Conservation (phyloP, 64 coral and sea anemone genomes). For the Platygyra sinensis region DNA sequence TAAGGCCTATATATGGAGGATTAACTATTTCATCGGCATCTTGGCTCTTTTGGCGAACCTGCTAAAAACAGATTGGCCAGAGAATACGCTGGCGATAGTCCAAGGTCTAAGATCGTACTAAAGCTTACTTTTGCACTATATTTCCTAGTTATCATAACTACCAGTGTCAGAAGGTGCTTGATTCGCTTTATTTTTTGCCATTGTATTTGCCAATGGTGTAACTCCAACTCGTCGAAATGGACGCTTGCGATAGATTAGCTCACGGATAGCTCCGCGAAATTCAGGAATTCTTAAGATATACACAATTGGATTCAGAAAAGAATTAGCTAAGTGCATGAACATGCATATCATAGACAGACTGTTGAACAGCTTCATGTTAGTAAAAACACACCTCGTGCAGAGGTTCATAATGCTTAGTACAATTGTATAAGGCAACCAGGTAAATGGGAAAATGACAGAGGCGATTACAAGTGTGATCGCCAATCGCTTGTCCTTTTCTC, state of each 20-base stretch:
- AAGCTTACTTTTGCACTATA: neutral
- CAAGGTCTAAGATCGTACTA: no score
- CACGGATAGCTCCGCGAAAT: neutral
- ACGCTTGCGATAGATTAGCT: neutral
- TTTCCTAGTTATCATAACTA: neutral
- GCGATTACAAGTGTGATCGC: slow-evolving; percentile 1
- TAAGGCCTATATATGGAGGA: no score
- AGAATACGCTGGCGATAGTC: no score
- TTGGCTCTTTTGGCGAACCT: no score
- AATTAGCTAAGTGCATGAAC: neutral
- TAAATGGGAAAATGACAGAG: neutral
- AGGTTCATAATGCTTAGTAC: neutral
- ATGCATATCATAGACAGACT: neutral
- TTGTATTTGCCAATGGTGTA: neutral
- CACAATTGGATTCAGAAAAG: neutral
- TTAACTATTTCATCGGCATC: no score
- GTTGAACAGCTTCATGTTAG: neutral
- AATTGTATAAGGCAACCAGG: neutral
- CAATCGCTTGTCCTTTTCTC: slow-evolving; percentile 1
- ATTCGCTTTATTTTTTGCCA: neutral
- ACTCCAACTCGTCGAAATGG: neutral
- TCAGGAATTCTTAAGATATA: neutral
- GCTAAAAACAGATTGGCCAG: no score
- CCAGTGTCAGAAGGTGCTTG: neutral
- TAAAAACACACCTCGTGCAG: neutral